Base-by-base conservation (phyloP, 2,888 invertebrate genomes). In the Plebejus anna region DNA sequence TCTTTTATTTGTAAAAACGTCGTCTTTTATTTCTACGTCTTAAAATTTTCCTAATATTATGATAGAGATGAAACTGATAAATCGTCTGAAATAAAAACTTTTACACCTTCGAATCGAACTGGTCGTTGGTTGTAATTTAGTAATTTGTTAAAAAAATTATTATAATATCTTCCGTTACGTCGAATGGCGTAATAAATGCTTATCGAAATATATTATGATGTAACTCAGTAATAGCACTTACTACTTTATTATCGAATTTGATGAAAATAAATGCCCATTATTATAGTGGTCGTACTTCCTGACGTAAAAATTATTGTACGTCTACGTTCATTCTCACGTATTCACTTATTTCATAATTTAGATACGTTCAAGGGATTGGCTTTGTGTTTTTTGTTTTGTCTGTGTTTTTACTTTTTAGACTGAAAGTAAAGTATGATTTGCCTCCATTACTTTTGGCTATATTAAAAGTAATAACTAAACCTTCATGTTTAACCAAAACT, bases 301-400 rank as follows among this genome's bases (percentile, higher is more conserved):
- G 75, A 75, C 75, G 78, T 79, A 76, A 75, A 78, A 79, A 79
- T 79, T 76, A 76, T 70, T 32, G 22, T 76, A 59, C 59, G n/a
- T 59, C 47, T 47, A 32, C 28, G 1, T 61, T 4, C 11, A 61
- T 61, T 66, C 32, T 66, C 66, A 66, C 66, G 66, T 36, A 66
- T 36, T 66, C 36, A 36, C 32, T 66, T 66, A 66, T 66, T 66
- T 66, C 32, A 66, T 13, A 13, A 66, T 28, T 36, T 32, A 66
- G 13, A 16, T 55, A 55, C 16, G 4, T 61, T 61, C 1, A 28
- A 22, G 1, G 1, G 1, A 61, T 2, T 32, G 13, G 32, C 66
- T 13, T 66, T 66, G 66, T 66, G 13, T 22, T 22, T 22, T 22
- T 22, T 22, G 22, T 22, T 22, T 22, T 22, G 22, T 22, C 22